These are phyloP conservation scores for Eclectus roratus DNA, from an alignment of 2,113 vertebrate species.

Conservation along the genomic window DNA sequence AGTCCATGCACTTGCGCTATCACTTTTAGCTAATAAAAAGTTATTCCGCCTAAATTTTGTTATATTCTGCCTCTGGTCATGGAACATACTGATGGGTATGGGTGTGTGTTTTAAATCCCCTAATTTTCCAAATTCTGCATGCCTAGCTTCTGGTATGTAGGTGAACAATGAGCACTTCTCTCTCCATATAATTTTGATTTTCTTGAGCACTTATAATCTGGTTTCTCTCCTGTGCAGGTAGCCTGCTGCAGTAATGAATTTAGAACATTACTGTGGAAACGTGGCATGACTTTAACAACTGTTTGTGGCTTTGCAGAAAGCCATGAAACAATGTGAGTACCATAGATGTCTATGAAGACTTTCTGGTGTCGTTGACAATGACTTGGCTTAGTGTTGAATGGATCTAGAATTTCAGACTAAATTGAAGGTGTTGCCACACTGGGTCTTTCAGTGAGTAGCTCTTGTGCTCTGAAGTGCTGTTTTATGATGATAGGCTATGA, in stretches of 20 bases:
- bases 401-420: background rate
- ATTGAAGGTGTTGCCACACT: background rate
- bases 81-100: background rate
- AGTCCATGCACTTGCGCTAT: fast-evolving
- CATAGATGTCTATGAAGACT: background rate
- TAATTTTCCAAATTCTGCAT: background rate
- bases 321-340: fast-evolving
- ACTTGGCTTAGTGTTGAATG: background rate
- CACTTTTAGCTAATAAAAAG: background rate
- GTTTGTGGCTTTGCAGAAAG: background rate
- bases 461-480: background rate
- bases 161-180: background rate
- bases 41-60: background rate
- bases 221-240: background rate
- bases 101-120: background rate
- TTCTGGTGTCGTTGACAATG: background rate
- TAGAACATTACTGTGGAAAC: background rate
- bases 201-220: background rate
- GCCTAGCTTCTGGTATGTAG: fast-evolving
- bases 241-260: background rate
- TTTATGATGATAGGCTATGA: background rate
- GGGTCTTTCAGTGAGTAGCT: background rate
- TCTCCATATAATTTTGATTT: background rate
- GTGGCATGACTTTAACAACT: too few species aligned
- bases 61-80: background rate